Percentiles rank a stretch among this genome's conserved stretches.
These are phyloP conservation scores for Drosophila kepulauana DNA, from an alignment of 1,140 invertebrate genomes.

Conservation along the genomic window DNA sequence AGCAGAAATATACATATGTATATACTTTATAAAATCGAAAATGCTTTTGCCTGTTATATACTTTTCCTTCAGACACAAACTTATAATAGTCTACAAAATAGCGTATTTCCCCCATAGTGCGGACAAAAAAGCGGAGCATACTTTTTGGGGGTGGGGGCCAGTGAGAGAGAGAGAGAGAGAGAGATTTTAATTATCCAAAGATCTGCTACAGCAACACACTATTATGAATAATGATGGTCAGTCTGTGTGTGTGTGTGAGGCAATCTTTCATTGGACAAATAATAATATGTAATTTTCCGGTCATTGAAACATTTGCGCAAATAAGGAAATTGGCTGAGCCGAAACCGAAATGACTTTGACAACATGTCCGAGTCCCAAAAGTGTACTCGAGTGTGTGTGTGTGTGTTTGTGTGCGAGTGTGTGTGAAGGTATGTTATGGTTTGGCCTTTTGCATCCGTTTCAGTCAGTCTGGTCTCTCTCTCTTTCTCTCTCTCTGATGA, in stretches of 20 bases:
- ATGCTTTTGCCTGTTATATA: no score
- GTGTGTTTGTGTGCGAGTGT: slow-evolving; percentile 11
- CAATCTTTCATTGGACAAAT: slow-evolving; percentile 66
- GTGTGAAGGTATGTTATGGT: slow-evolving; percentile 37
- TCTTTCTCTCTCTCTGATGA: slow-evolving; percentile 47
- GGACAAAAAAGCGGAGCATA: slow-evolving; percentile 57
- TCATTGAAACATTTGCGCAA: slow-evolving; percentile 79
- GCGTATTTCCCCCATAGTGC: not conserved
- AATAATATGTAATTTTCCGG: slow-evolving; percentile 81
- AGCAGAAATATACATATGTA: no score
- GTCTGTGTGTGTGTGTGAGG: slow-evolving; percentile 30
- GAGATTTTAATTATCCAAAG: slow-evolving; percentile 71
- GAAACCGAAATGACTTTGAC: slow-evolving; percentile 64
- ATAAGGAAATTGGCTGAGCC: slow-evolving; percentile 74
- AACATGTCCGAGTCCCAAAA: slow-evolving; percentile 33
- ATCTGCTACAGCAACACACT: slow-evolving; percentile 42
- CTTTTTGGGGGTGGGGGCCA: slow-evolving; percentile 49
- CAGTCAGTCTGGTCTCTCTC: slow-evolving; percentile 5
- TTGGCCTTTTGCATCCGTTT: slow-evolving; percentile 36
- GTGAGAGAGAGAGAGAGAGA: no score
- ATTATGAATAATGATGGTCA: slow-evolving; percentile 65
- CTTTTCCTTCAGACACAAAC: no score
- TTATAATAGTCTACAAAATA: no score
- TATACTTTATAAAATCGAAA: no score
- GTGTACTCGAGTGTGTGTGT: not conserved